Base-by-base conservation (phyloP, 2,113 vertebrate species). In the Zapornia atra region DNA sequence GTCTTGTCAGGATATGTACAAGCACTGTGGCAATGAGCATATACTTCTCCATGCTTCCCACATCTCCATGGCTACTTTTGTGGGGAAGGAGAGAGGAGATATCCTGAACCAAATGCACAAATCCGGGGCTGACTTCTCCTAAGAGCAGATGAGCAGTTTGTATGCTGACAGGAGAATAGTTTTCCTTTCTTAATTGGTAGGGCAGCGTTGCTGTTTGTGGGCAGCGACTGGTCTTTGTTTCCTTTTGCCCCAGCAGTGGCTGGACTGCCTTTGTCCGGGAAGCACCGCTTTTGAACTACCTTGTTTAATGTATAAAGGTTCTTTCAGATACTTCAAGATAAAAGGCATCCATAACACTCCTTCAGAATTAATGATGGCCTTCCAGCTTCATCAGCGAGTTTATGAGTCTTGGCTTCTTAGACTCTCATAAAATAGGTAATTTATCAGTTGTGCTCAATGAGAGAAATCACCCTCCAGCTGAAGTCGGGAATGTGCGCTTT, bases 401-500 rank as follows among this genome's bases (percentile, higher is more conserved):
- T 92, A 72, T 88, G 95, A 90, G 61, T 92, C 92, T 88, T 93
- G 92, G 88, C 83, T 92, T 61, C 88, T 90, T n/a, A 86, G 86
- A 7, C 72, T 51, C 59, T 81, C 76, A 63, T 94, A 89, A 94
- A 95, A 56, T 33, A 86, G 83, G 77, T 86, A 44, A 94, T 96
- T 92, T 89, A 84, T 96, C 93, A 94, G 89, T 60, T 89, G 81
- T 64, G 73, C 77, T 91, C 48, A 78, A 90, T 84, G 91, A 95
- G 88, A 95, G 86, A n/a, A 95, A 78, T 90, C 83, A 26, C 69
- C 92, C 72, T 95, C 46, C 83, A 86, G 80, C 86, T 86, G 69
- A 59, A 93, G n/a, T 25, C 5, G 4, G 76, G 80, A 78, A 26
- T 13, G 34, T 19, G 2, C 16, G 36, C 81, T 92, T 77, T 81